Evolutionary conservation across 2,113 vertebrate genomes (phyloP).

Genomic region (Protomyctophum bolini): DNA sequence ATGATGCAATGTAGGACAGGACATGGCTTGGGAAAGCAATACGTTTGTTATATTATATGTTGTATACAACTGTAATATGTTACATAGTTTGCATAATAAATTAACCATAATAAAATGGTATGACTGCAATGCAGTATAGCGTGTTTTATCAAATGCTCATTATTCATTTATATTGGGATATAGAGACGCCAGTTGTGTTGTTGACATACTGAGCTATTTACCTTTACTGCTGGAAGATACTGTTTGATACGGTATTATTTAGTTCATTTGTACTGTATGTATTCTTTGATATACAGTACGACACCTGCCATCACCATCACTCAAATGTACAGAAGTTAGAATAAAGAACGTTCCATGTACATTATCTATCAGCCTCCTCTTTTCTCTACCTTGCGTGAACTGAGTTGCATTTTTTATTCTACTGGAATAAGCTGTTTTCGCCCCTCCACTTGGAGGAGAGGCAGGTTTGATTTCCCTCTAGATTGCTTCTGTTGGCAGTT

Average conservation of each 20-base stretch:
- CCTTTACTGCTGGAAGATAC: background rate
- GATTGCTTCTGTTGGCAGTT: slow-evolving; percentile 36
- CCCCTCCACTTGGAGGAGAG: background rate
- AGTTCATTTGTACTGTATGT: no score
- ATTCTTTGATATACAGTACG: background rate
- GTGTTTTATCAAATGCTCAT: background rate
- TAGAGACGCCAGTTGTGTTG: no score
- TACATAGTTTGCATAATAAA: slow-evolving; percentile 36
- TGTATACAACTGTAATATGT: background rate
- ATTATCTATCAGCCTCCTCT: background rate
- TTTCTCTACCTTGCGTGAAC: background rate
- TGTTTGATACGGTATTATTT: background rate
- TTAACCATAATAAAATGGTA: slow-evolving; percentile 18
- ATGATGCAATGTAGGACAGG: slow-evolving; percentile 49
- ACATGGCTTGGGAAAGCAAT: slow-evolving; percentile 29
- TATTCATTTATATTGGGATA: slow-evolving; percentile 17
- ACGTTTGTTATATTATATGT: slow-evolving; percentile 19
- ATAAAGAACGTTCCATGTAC: slow-evolving; percentile 18
- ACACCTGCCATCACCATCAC: background rate
- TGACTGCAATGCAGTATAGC: slow-evolving; percentile 25
- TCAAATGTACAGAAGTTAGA: background rate
- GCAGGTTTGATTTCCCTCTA: background rate
- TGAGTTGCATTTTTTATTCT: background rate
- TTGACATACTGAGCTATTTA: no score
- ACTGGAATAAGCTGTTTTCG: slow-evolving; percentile 3